These are phyloP conservation scores for Arvicanthis niloticus DNA, from an alignment of 2,113 vertebrate genomes.

Conservation along the genomic window DNA sequence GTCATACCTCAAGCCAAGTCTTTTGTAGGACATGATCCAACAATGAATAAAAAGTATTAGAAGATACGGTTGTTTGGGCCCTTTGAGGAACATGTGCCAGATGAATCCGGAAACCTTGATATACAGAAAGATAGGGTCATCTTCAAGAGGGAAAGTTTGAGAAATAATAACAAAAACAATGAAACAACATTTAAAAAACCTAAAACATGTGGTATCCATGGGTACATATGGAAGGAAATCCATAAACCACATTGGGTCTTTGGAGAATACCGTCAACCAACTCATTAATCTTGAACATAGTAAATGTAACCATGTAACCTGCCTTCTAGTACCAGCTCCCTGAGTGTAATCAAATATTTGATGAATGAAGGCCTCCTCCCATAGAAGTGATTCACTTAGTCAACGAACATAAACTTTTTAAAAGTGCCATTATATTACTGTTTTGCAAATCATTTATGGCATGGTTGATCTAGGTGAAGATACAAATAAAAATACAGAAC, in stretches of 20 bases:
- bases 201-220: not conserved
- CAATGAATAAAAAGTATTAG: not conserved
- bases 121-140: not conserved
- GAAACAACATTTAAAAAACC: not conserved
- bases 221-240: conserved; percentile 6
- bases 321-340: not conserved
- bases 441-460: not conserved
- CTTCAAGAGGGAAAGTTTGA: not conserved
- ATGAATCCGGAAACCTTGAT: not conserved
- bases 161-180: not conserved
- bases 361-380: conserved; percentile 2
- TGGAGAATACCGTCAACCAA: not conserved
- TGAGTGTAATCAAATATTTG: not conserved
- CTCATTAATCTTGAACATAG: conserved; percentile 1
- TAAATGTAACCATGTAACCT: not conserved
- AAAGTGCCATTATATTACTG: not conserved
- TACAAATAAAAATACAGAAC: not conserved
- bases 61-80: not conserved
- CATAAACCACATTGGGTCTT: not conserved
- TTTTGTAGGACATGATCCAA: not conserved
- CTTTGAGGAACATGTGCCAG: not conserved
- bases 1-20: not conserved
- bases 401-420: conserved; percentile 14
- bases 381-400: not conserved
- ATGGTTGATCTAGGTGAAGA: not conserved